These are phyloP conservation scores for Notodonta dromedarius DNA, from an alignment of 2,888 invertebrate genomes.

Conservation along the genomic window DNA sequence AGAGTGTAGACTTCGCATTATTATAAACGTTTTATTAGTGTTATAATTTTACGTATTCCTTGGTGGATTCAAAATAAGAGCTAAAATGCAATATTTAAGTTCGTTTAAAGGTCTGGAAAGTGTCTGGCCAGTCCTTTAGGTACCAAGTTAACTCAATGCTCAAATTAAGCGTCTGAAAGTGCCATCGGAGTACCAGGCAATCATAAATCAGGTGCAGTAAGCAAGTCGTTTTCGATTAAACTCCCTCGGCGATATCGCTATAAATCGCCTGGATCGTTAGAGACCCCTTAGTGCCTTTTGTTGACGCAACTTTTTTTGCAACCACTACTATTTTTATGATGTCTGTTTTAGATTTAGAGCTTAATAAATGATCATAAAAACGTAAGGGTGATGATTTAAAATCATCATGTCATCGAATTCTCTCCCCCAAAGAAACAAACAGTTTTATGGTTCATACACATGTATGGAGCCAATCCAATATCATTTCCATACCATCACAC, in stretches of 20 bases:
- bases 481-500: not conserved
- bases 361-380: no score
- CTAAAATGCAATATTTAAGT: no score
- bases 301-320: constrained; percentile 27
- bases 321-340: constrained; percentile 20
- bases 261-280: constrained; percentile 38
- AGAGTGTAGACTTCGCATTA: no score
- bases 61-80: no score
- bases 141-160: not conserved
- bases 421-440: not conserved
- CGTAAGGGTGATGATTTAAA: no score
- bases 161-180: no score
- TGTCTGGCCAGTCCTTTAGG: not conserved
- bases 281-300: constrained; percentile 21
- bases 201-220: constrained; percentile 31
- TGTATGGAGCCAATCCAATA: not conserved
- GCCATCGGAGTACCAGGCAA: not conserved
- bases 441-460: no score
- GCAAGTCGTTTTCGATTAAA: constrained; percentile 38
- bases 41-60: no score
- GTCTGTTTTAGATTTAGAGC: no score
- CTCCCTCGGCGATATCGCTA: constrained; percentile 31
- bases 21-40: no score
- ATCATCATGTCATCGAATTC: not conserved
- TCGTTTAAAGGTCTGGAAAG: no score